Percentiles rank a stretch among this genome's conserved stretches.
Conservation (phyloP, 2,797 vertebrate genomes). For the Telmatherina bonti region DNA sequence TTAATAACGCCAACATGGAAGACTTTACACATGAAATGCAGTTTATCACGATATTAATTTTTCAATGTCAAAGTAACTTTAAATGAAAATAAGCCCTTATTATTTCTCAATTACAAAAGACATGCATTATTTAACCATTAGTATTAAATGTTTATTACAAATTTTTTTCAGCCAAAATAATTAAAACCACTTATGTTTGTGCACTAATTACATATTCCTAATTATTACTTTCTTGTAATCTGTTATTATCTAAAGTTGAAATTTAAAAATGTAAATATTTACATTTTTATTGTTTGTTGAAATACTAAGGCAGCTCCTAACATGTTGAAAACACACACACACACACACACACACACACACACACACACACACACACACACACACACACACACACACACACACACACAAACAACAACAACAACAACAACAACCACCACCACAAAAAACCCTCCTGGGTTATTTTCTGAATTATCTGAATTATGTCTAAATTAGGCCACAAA, state of each 20-base stretch:
- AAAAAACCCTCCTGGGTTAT: background rate
- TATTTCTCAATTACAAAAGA: no score
- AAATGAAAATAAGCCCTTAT: background rate
- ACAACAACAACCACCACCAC: background rate
- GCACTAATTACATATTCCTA: background rate
- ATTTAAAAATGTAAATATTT: background rate
- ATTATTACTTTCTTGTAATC: background rate
- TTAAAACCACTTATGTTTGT: background rate
- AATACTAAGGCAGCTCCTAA: no score
- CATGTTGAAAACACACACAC: no score
- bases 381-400: no score
- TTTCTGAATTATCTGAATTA: background rate
- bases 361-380: no score
- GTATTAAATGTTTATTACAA: no score
- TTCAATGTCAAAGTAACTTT: background rate
- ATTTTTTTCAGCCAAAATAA: background rate
- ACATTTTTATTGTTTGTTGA: background rate
- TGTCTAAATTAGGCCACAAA: background rate
- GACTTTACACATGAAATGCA: background rate
- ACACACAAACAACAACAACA: no score
- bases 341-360: no score
- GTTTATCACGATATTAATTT: background rate
- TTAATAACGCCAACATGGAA: background rate
- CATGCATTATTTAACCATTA: no score
- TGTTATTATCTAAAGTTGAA: background rate